Base-by-base conservation (phyloP, 2,888 invertebrate species). In the Syritta pipiens region DNA sequence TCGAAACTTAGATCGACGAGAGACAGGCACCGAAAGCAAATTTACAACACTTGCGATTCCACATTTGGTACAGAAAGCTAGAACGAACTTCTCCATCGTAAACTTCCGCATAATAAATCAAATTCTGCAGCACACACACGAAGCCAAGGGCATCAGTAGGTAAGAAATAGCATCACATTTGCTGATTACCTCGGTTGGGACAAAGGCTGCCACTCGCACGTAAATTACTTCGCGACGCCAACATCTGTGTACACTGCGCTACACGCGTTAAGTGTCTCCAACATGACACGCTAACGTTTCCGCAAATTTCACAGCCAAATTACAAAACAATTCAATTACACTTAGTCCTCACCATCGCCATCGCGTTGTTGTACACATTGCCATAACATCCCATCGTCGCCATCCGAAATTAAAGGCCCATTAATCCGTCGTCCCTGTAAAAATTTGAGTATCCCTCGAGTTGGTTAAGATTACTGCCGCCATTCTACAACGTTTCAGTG, bases 281-380 rank as follows among this genome's bases (percentile, higher is more conserved):
- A 10, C 17, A 40, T 19, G 12, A 1, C 20, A 22, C 12, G 19
- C 32, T 46, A 30, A 49, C 49, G 57, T 49, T 49, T 68, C 57
- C 67, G 48, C 48, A 42, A n/a, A 30, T 59, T 49, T 63, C 26
- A 30, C 12, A 22, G 42, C 59, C 49, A 68, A 68, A 59, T 68
- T n/a, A n/a, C n/a, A n/a, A n/a, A n/a, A 59, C 57, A 37, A 68
- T 42, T 59, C 59, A 68, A 68, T 68, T 68, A 68, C 68, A 67
- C 44, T 67, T 17, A 24, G 17, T 30, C 40, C 35, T 24, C 22
- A 24, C 20, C 4, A 5, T 10, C 22, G 28, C 37, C 62, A 28
- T 6, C 51, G 24, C n/a, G 40, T 24, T 19, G 9, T 28, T 24
- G 46, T n/a, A n/a, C n/a, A n/a, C n/a, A n/a, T n/a, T n/a, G n/a